phyloP scores from a whole-genome alignment of 1,140 invertebrate species.

The Phthorimaea operculella region DNA sequence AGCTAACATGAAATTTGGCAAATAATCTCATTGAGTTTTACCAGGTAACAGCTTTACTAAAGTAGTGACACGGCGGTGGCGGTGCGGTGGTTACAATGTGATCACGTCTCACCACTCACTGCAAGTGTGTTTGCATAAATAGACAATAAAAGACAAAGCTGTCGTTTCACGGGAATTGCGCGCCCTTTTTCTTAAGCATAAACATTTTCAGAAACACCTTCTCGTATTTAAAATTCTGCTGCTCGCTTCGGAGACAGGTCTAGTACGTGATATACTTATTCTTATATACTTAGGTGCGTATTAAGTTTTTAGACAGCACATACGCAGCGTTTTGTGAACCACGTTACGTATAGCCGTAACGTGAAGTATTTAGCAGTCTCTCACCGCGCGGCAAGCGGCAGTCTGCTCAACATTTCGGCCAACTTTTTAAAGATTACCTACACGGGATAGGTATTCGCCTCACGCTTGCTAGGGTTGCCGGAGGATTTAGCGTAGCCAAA shows the following conservation, averaged over 20 bases:
- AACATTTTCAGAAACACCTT: slow-evolving; percentile 56
- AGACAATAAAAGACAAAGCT: slow-evolving; percentile 53
- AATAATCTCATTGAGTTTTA: too few species aligned
- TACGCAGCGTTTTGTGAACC: slow-evolving; percentile 10
- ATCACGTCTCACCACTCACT: neutral
- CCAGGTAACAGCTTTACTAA: too few species aligned
- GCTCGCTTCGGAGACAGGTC: slow-evolving; percentile 29
- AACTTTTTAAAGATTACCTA: slow-evolving; percentile 12
- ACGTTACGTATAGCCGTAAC: slow-evolving; percentile 3
- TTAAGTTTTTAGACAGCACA: slow-evolving; percentile 25
- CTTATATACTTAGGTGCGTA: slow-evolving; percentile 32
- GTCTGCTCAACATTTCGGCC: slow-evolving; percentile 8
- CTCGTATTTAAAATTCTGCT: slow-evolving; percentile 56
- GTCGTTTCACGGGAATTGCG: slow-evolving; percentile 31
- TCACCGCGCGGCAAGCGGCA: slow-evolving; percentile 7
- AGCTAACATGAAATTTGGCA: too few species aligned
- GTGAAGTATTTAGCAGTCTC: slow-evolving; percentile 24
- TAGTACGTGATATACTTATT: slow-evolving; percentile 60
- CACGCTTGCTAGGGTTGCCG: neutral
- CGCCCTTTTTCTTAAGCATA: slow-evolving; percentile 45
- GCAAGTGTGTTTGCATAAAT: slow-evolving; percentile 28
- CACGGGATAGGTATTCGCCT: neutral
- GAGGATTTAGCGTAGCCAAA: neutral
- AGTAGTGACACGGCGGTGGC: neutral
- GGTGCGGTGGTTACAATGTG: neutral